phyloP scores from a whole-genome alignment of 2,888 invertebrate species.

The Drosophila nigricruria region DNA sequence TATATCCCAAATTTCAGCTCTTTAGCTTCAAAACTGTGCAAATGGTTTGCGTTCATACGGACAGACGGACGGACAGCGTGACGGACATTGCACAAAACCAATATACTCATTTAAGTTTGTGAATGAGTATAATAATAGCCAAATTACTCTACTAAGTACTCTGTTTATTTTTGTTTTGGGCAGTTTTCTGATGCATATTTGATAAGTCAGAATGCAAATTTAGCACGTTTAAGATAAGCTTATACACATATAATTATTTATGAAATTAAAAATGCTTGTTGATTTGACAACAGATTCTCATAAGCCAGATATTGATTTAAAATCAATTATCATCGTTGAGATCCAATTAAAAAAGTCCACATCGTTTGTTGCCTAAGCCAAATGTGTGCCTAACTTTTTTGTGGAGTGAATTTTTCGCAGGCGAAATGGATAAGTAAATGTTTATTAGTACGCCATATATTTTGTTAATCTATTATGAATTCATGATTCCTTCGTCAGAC shows the following conservation, averaged over 20 bases:
- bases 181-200: background rate
- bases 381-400: conserved; percentile 40
- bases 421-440: too few species aligned
- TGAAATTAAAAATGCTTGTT: background rate
- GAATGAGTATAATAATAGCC: too few species aligned
- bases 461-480: background rate
- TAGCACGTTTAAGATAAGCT: background rate
- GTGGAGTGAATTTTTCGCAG: background rate
- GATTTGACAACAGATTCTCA: background rate
- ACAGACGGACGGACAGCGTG: too few species aligned
- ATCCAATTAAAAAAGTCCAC: conserved; percentile 54
- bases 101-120: too few species aligned
- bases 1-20: too few species aligned
- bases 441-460: too few species aligned
- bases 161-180: background rate
- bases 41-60: too few species aligned
- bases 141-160: background rate
- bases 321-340: background rate
- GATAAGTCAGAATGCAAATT: background rate
- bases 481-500: background rate
- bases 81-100: too few species aligned
- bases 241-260: background rate
- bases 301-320: background rate
- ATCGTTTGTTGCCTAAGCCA: conserved; percentile 33
- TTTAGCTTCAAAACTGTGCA: too few species aligned